These are phyloP conservation scores for Hedya salicella DNA, from an alignment of 2,888 invertebrate species.

Conservation along the genomic window DNA sequence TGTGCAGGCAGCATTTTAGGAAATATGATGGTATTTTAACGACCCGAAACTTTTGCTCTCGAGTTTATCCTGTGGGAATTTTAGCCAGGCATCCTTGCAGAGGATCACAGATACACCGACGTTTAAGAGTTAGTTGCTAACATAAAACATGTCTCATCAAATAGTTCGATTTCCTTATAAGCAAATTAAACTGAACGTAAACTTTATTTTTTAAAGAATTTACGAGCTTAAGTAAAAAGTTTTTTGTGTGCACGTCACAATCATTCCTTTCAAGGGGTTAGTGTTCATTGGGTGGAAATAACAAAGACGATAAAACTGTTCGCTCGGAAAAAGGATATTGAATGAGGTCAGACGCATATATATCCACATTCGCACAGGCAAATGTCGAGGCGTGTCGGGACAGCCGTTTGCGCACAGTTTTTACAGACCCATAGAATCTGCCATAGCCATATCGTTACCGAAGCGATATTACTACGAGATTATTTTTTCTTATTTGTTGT, in stretches of 20 bases:
- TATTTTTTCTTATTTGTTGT: constrained; percentile 49
- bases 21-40: too few species aligned
- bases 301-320: constrained; percentile 83
- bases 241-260: constrained; percentile 76
- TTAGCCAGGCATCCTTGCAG: too few species aligned
- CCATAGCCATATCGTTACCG: constrained; percentile 58
- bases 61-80: too few species aligned
- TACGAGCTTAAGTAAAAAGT: constrained; percentile 60
- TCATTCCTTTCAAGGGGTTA: constrained; percentile 76
- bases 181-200: not conserved
- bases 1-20: too few species aligned
- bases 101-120: too few species aligned
- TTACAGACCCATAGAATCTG: constrained; percentile 61
- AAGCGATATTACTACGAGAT: constrained; percentile 58
- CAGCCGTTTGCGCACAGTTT: constrained; percentile 73
- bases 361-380: constrained; percentile 58
- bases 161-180: not conserved
- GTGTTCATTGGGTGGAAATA: constrained; percentile 82
- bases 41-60: too few species aligned
- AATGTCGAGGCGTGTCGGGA: constrained; percentile 73
- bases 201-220: constrained; percentile 51
- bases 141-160: too few species aligned
- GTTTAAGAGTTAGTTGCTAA: too few species aligned
- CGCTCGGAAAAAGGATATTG: constrained; percentile 83
- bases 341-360: constrained; percentile 81